Conservation (phyloP, 2,113 vertebrate genomes). For the Bambusicola thoracicus region DNA sequence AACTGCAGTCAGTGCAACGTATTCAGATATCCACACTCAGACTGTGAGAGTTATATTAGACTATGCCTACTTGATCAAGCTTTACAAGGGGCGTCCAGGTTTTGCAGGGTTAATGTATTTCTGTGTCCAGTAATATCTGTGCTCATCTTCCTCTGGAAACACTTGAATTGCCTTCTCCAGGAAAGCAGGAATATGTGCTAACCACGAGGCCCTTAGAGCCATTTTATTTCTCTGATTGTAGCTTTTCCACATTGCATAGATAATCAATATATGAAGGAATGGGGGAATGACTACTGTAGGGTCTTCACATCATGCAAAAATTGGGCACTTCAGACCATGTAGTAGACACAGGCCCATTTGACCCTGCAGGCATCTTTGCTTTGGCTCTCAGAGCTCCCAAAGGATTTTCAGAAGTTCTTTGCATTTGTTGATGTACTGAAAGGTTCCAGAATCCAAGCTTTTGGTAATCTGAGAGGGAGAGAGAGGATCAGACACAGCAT, state of each 20-base stretch:
- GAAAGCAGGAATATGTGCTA: background rate
- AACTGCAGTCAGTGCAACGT: background rate
- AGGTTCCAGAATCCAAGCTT: background rate
- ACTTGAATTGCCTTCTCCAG: background rate
- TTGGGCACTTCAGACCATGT: background rate
- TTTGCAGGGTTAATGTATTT: background rate
- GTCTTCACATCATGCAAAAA: background rate
- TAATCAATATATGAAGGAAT: background rate
- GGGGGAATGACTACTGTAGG: background rate
- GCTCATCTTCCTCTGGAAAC: background rate
- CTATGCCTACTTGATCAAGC: background rate
- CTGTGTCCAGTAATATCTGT: background rate
- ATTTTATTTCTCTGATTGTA: background rate
- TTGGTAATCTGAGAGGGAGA: background rate
- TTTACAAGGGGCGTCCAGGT: background rate
- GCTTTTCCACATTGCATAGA: background rate
- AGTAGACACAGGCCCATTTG: background rate
- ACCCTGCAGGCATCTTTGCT: background rate
- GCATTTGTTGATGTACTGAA: background rate
- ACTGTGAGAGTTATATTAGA: background rate
- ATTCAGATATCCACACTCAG: background rate
- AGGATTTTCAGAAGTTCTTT: background rate
- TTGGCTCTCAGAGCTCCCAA: background rate
- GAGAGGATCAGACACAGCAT: background rate
- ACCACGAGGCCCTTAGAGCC: background rate